Base-by-base conservation (phyloP, 2,888 invertebrate species). In the Bedellia somnulentella region DNA sequence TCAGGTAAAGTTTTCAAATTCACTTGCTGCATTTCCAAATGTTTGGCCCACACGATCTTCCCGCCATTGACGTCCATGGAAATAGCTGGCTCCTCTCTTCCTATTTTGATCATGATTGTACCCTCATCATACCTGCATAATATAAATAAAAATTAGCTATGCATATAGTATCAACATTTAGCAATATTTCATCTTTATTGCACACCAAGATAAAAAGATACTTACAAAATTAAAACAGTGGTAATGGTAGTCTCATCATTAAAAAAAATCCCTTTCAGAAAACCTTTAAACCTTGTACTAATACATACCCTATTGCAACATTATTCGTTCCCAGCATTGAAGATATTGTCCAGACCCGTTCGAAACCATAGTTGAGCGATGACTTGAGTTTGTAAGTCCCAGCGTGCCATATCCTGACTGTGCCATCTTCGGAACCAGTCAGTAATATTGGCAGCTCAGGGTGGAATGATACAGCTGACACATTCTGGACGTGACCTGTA, bases 51-150 rank as follows among this genome's bases (percentile, higher is more conserved):
- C 34, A 99, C 89, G 35, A 99, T 97, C 76, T 99, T 99, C 4
- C 98, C 97, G 15, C 99, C 99, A 47, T 89, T 88, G 1, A 90
- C 89, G 61, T 99, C 99, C 99, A 99, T 99, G 0, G 97, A 96
- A 52, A 97, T 95, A 0, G 98, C 98, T 1, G 99, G 99, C 57
- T 99, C 98, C 58, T 99, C 99, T 23, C 98, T 81, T 1, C 99
- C 99, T n/a, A 93, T 86, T 62, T 93, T 95, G 5, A 96, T 88
- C 79, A 95, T 87, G 37, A 96, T 91, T 41, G 92, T 91, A n/a
- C 95, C 95, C 56, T 95, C 94, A 55, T 96, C 95, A 52, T 94
- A 96, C n/a, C 82, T 79, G 41, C 5, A 13, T 11, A 11, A 24
- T 35, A 42, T 26, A 31, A 32, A 33, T 18, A 13, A 8, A 25